Base-by-base conservation (phyloP, 2,888 invertebrate genomes). In the Melipona bicolor region DNA sequence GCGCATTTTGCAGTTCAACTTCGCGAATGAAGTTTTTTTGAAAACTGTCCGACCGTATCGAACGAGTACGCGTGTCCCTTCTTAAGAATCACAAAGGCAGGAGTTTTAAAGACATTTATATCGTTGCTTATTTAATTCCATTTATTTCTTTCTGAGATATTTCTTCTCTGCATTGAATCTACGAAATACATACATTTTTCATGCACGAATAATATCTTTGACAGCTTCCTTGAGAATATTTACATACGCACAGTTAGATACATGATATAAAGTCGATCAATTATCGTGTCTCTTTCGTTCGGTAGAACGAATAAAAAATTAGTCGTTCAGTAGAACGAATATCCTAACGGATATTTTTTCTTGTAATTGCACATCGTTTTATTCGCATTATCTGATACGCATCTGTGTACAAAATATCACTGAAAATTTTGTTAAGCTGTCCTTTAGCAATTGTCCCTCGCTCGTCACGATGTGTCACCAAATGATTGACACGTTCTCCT, bases 181-280 rank as follows among this genome's bases (percentile, higher is more conserved):
- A 24, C 9, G 6, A 27, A 6, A 3, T 15, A 24, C 24, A n/a
- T 15, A 17, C 27, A 61, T 24, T 3, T 27, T 24, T 61, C 5
- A 17, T 9, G 61, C 1, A 61, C 61, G 61, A 24, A 6, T 52
- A 52, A 0, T 68, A 59, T 27, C 21, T 43, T 61, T 15, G 4
- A 36, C 15, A 6, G 24, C 17, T 49, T 49, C 49, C 15, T n/a
- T 3, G 0, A 15, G 19, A 62, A 71, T 69, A 67, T 80, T 65
- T 65, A 27, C 27, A 80, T 59, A 36, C 36, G 49, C 21, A 74
- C 73, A 68, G 62, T 68, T 81, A 62, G 68, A 54, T 81, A 64
- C 68, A 54, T 54, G 81, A 78, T 73, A 61, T 1, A 32, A 56
- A 67, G 64, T 81, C 68, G 79, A 79, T 78, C 73, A 79, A 61